Base-by-base conservation (phyloP, 2,888 invertebrate genomes). In the Poecilobothrus nobilitatus region DNA sequence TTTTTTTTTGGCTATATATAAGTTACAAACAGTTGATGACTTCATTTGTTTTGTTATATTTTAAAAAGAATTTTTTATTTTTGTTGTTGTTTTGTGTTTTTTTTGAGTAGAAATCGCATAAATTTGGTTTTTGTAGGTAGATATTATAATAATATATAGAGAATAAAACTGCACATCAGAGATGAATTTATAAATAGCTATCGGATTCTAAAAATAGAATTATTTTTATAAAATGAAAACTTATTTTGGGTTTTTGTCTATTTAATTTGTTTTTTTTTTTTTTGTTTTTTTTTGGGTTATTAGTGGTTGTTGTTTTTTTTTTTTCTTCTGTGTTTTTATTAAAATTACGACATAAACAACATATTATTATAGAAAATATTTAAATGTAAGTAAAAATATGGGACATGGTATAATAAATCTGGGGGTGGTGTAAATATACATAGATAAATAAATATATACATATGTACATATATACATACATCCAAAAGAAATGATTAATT, bases 111-210 rank as follows among this genome's bases (percentile, higher is more conserved):
- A 53, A 12, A 6, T 53, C 15, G 9, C 2, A 6, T 53, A 12
- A 18, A 12, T 53, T 8, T 53, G 53, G 53, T 12, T 5, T 9
- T 53, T 53, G 9, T 53, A 3, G 37, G 53, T 53, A 2, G 53
- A 18, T 10, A 37, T 37, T 12, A 12, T 8, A 4, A 53, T 15
- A 9, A 53, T 53, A 53, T 41, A 9, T 3, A 12, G 15, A 53
- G 18, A 53, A 53, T 53, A 53, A 53, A 53, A 53, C 9, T 53
- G 53, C 53, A 53, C 53, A 53, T 53, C 18, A 53, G 53, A 53
- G 53, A 53, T 53, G 53, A 53, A 53, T 53, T 53, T 53, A 53
- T 53, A 53, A 53, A 53, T 53, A 53, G 53, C 12, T 53, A 12
- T 53, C 5, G 18, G 18, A 1, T 18, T 15, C 53, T 53, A 53